Percentiles rank a stretch among this genome's conserved stretches.
Conservation (phyloP, 2,113 vertebrate genomes). For the Prochilodus magdalenae region DNA sequence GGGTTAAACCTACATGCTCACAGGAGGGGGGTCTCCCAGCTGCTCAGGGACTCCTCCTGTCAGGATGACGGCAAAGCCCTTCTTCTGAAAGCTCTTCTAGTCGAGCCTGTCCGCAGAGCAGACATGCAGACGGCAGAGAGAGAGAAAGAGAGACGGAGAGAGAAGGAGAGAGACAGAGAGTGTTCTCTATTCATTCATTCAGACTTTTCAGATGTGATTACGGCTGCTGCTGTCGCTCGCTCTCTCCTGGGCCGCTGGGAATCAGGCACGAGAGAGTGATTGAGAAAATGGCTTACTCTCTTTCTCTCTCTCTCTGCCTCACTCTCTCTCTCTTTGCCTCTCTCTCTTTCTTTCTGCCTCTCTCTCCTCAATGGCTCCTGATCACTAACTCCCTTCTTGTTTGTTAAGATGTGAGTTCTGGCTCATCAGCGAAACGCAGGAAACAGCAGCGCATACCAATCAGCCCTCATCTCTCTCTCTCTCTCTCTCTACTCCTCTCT, state of each 20-base stretch:
- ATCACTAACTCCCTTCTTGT: constrained; percentile 45
- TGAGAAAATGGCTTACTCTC: constrained; percentile 48
- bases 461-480: not conserved
- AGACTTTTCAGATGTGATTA: constrained; percentile 55
- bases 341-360: constrained; percentile 64
- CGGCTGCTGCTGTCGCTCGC: not conserved
- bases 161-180: constrained; percentile 10
- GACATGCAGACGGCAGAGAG: not conserved
- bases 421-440: constrained; percentile 66
- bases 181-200: constrained; percentile 35
- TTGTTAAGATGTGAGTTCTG: constrained; percentile 63
- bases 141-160: constrained; percentile 1
- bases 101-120: constrained; percentile 17
- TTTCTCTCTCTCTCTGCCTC: constrained; percentile 2
- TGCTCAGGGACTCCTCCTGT: not conserved
- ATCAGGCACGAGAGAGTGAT: constrained; percentile 47
- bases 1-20: not conserved
- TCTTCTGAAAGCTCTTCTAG: constrained; percentile 30
- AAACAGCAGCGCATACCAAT: constrained; percentile 50
- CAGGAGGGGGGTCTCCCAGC: constrained; percentile 16
- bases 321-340: constrained; percentile 1
- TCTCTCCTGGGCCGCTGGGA: constrained; percentile 34
- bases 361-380: constrained; percentile 46
- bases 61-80: constrained; percentile 3
- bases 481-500: not conserved